phyloP scores from a whole-genome alignment of 1,140 invertebrate species.

The Bombus consobrinus region DNA sequence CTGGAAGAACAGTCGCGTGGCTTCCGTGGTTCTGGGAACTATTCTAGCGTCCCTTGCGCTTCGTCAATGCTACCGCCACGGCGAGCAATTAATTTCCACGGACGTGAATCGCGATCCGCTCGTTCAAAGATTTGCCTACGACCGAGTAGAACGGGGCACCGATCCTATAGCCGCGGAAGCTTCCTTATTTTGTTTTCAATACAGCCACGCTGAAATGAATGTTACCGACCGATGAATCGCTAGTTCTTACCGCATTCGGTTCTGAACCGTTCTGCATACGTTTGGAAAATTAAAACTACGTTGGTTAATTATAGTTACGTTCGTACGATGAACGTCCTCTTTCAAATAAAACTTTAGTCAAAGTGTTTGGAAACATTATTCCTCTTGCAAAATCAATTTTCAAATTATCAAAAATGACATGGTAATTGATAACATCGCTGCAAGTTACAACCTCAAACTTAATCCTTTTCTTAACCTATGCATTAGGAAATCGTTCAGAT shows the following conservation, averaged over 20 bases:
- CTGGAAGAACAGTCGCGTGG: constrained; percentile 61
- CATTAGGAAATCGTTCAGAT: too few species aligned
- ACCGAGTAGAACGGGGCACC: neutral
- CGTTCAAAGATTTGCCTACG: constrained; percentile 29
- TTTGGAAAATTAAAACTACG: too few species aligned
- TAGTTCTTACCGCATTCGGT: neutral
- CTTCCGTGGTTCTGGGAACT: constrained; percentile 60
- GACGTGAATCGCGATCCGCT: constrained; percentile 59
- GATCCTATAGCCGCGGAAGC: neutral
- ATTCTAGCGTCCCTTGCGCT: constrained; percentile 34
- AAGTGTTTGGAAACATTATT: too few species aligned
- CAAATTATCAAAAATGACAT: too few species aligned
- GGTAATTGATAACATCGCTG: too few species aligned
- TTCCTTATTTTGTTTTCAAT: constrained; percentile 1
- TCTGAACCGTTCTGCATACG: neutral
- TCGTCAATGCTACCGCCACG: constrained; percentile 44
- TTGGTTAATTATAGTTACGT: too few species aligned
- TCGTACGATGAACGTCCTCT: too few species aligned
- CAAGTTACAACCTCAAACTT: too few species aligned
- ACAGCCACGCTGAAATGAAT: neutral
- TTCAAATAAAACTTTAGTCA: too few species aligned
- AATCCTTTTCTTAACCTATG: too few species aligned
- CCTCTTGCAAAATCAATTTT: too few species aligned
- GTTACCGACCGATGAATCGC: neutral
- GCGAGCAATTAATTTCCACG: constrained; percentile 63